Conservation (phyloP, 2,113 vertebrate genomes). For the Serilophus lunatus region DNA sequence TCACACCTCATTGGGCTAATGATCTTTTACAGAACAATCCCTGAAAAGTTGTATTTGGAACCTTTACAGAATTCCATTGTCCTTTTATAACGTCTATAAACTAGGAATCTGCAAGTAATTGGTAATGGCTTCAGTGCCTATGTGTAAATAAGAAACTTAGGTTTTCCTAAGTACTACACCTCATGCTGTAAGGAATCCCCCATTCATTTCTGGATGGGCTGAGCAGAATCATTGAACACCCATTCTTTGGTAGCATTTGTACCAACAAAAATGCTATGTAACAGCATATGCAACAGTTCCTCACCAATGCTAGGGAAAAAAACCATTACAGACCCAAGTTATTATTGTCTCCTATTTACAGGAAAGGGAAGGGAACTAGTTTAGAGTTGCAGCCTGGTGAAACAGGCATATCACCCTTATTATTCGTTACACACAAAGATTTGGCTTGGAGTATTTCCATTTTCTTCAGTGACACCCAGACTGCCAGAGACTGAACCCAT, state of each 20-base stretch:
- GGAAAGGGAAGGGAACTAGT: neutral
- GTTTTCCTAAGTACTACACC: neutral
- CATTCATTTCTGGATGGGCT: neutral
- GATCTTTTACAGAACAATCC: neutral
- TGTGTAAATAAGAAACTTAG: neutral
- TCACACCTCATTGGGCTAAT: neutral
- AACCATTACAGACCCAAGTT: neutral
- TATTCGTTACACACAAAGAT: neutral
- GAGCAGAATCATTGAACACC: neutral
- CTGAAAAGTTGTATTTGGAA: neutral
- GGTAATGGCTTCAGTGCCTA: neutral
- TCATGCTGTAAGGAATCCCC: neutral
- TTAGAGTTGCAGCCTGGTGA: neutral
- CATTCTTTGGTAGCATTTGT: neutral
- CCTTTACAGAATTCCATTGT: neutral
- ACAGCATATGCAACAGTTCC: neutral
- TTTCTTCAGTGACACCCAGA: neutral
- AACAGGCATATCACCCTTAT: neutral
- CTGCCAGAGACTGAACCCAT: neutral
- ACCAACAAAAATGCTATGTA: neutral
- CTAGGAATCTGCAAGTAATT: neutral
- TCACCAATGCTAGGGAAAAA: accelerated
- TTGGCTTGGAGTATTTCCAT: neutral
- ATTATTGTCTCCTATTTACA: neutral
- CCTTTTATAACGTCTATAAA: neutral